phyloP scores from a whole-genome alignment of 2,797 vertebrate genomes.

The Aeoliscus strigatus region DNA sequence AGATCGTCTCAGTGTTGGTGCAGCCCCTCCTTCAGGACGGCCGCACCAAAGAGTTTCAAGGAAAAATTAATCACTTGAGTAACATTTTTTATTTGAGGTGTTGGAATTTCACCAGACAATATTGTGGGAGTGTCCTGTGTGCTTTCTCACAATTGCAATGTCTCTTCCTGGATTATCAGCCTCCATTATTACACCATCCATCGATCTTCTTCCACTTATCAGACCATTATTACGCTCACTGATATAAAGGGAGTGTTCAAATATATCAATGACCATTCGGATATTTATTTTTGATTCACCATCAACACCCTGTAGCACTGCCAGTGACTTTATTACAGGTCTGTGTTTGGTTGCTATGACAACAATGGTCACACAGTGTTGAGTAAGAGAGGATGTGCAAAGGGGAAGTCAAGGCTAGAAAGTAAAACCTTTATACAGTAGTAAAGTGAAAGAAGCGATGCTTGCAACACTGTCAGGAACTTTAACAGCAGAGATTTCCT shows the following conservation, averaged over 20 bases:
- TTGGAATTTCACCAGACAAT: constrained; percentile 43
- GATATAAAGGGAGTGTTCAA: constrained; percentile 28
- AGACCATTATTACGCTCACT: constrained; percentile 1
- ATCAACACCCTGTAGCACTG: constrained; percentile 3
- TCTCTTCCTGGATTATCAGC: constrained; percentile 5
- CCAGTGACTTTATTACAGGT: constrained; percentile 5
- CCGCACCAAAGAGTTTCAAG: constrained; percentile 1
- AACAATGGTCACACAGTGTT: constrained; percentile 5
- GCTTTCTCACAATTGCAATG: constrained; percentile 23
- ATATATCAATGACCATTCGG: constrained; percentile 6
- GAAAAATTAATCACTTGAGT: constrained; percentile 16
- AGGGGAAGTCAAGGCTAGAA: constrained; percentile 15
- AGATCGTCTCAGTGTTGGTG: constrained; percentile 3
- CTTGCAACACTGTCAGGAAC: not conserved
- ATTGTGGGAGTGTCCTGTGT: constrained; percentile 21
- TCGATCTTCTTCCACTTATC: no score
- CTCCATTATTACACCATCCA: no score
- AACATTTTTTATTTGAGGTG: constrained; percentile 30
- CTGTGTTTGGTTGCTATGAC: constrained; percentile 50
- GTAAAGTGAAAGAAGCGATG: constrained; percentile 18
- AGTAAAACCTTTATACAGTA: no score
- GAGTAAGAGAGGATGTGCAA: constrained; percentile 13
- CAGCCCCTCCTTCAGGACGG: constrained; percentile 1
- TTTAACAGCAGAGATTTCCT: constrained; percentile 23
- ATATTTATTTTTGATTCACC: constrained; percentile 10